Base-by-base conservation (phyloP, 2,888 invertebrate genomes). In the Sylvicola cinctus region DNA sequence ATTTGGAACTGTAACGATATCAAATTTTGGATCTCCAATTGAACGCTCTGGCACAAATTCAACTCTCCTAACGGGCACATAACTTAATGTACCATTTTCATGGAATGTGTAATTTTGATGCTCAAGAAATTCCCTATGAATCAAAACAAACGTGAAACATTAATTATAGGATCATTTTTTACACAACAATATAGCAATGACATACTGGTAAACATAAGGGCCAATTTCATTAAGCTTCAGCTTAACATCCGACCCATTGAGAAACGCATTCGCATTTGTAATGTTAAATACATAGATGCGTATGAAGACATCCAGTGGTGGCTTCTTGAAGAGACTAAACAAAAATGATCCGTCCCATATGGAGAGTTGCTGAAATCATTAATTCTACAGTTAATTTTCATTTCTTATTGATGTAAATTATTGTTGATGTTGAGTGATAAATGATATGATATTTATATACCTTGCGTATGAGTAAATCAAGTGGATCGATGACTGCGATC, bases 141-240 rank as follows among this genome's bases (percentile, higher is more conserved):
- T 37, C 27, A 34, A 32, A 31, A 34, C 34, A 27, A 25, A 8
- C 12, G 16, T 27, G 37, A 35, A 33, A 37, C 15, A 34, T 17
- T 3, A 10, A 27, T 10, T 4, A 17, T 10, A 23, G n/a, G n/a
- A n/a, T n/a, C n/a, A n/a, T n/a, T n/a, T n/a, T n/a, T n/a, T n/a
- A 17, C 26, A n/a, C n/a, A n/a, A n/a, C n/a, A n/a, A n/a, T n/a
- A n/a, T n/a, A n/a, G n/a, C n/a, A n/a, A n/a, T 20, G 36, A 61
- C 69, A 66, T 55, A 83, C 83, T 72, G 72, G 57, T 83, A 90
- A 13, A 76, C 70, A 48, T 79, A 84, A 1, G 85, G 85, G 1
- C 85, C 85, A 14, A 81, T 52, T 60, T 85, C 74, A 33, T 70
- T 49, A 3, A 85, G 43, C 42, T 65, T 70, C 29, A 85, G 54